Evolutionary conservation across 1,140 invertebrate genomes (phyloP), one percentile per base, ranked within the genome.

Genomic region (Sarcophaga bullata): DNA sequence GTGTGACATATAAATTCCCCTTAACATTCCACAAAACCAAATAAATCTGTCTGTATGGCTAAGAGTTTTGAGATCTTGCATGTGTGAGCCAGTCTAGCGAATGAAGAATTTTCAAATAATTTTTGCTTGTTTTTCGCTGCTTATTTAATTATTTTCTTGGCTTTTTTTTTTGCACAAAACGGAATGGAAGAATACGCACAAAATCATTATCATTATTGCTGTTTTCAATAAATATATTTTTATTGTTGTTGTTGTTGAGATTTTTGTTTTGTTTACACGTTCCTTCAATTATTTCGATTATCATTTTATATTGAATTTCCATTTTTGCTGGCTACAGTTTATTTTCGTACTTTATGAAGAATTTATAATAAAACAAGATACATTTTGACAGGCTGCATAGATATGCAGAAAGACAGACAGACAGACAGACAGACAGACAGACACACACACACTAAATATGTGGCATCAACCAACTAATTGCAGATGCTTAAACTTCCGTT

Each of bases 401-500:
- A 25, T 17, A n/a, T 58, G n/a, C n/a, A 68, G 62, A 58, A 17
- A 68, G 1, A 2, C 25, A 37, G 25, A 4, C 25, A 37, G 62
- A 58, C 62, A 68, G 1, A 2, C 25, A 37, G 25, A 4, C 25
- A 37, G 25, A 37, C 1, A 37, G 25, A 4, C 25, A 37, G 25
- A 37, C 25, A 37, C 25, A 37, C 1, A 37, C 25, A 37, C n/a
- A 68, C 17, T 9, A 68, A 68, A 68, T 68, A 8, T 50, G 48
- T 52, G 49, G 19, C 75, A 52, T 17, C n/a, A 78, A 17, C n/a
- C 48, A 47, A 78, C n/a, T 78, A 78, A 78, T 50, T 78, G 48
- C 75, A 78, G 75, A 78, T 78, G 75, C 52, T 78, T 78, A 52
- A 52, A 78, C 48, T 78, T 78, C 75, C 75, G 75, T 78, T 78